Conservation (phyloP, 64 coral and sea anemone species). For the Stichodactyla helianthus region DNA sequence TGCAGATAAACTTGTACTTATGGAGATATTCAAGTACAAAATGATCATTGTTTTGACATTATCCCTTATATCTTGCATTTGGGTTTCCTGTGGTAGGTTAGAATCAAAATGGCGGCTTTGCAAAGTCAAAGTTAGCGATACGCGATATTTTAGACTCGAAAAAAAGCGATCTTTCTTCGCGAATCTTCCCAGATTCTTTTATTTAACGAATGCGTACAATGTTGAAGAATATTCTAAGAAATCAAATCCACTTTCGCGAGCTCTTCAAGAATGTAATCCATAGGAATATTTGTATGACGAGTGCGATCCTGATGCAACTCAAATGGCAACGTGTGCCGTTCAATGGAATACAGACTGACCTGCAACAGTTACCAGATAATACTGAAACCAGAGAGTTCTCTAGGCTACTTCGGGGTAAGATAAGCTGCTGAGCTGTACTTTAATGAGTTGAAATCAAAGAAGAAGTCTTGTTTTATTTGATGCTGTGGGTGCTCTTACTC, state of each 20-base stretch:
- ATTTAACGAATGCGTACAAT: not conserved
- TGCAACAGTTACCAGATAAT: slow-evolving; percentile 25
- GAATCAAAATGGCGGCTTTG: not conserved
- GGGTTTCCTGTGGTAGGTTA: not conserved
- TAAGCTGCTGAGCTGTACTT: not conserved
- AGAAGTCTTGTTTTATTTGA: too few species aligned
- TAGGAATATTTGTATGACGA: not conserved
- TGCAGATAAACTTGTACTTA: too few species aligned
- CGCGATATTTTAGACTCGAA: not conserved
- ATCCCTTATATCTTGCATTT: too few species aligned
- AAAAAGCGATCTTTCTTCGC: not conserved
- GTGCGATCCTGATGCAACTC: not conserved
- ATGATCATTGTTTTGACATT: too few species aligned
- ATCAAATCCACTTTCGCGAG: not conserved
- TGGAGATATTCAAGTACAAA: too few species aligned
- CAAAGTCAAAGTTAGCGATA: not conserved
- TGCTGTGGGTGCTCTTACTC: too few species aligned
- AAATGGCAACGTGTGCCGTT: slow-evolving; percentile 59
- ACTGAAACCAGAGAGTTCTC: slow-evolving; percentile 26
- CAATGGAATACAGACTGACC: slow-evolving; percentile 53
- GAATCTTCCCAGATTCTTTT: not conserved
- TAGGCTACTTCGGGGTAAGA: slow-evolving; percentile 34
- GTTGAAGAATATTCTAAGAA: not conserved
- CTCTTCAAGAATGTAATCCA: not conserved
- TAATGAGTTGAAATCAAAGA: too few species aligned